Percentiles rank a stretch among this genome's conserved stretches.
Conservation (phyloP, 2,113 vertebrate genomes). For the Crocuta crocuta region DNA sequence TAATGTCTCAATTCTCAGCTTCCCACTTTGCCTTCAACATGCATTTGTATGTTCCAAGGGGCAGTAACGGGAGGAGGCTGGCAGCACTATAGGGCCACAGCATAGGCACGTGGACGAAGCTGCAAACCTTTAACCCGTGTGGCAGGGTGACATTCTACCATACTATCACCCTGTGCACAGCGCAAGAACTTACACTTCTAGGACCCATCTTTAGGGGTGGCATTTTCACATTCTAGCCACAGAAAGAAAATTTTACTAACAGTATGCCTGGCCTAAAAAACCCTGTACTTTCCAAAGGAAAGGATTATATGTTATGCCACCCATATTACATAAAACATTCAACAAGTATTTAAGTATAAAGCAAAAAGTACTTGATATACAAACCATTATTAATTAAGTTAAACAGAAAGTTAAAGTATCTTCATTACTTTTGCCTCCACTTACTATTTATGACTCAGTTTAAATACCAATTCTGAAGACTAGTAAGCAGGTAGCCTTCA, state of each 20-base stretch:
- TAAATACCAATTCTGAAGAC: slow-evolving; percentile 4
- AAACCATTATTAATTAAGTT: neutral
- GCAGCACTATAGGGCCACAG: accelerated
- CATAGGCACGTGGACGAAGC: neutral
- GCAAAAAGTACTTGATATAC: slow-evolving; percentile 18
- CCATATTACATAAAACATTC: neutral
- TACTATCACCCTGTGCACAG: neutral
- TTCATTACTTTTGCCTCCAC: neutral
- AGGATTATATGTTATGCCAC: neutral
- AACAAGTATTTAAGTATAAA: slow-evolving; percentile 9
- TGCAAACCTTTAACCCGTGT: neutral
- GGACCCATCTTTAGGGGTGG: neutral
- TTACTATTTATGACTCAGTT: neutral
- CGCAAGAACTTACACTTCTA: neutral
- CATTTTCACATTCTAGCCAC: neutral
- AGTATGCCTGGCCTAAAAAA: neutral
- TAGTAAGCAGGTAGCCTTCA: neutral
- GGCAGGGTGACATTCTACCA: neutral
- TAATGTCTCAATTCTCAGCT: neutral
- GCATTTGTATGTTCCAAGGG: neutral
- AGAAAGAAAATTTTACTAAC: slow-evolving; percentile 4
- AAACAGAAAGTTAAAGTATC: neutral
- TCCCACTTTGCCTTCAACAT: neutral
- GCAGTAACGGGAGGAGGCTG: no score
- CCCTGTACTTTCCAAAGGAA: neutral